Base-by-base conservation (phyloP, 2,113 vertebrate genomes). In the Myrmecophaga tridactyla region DNA sequence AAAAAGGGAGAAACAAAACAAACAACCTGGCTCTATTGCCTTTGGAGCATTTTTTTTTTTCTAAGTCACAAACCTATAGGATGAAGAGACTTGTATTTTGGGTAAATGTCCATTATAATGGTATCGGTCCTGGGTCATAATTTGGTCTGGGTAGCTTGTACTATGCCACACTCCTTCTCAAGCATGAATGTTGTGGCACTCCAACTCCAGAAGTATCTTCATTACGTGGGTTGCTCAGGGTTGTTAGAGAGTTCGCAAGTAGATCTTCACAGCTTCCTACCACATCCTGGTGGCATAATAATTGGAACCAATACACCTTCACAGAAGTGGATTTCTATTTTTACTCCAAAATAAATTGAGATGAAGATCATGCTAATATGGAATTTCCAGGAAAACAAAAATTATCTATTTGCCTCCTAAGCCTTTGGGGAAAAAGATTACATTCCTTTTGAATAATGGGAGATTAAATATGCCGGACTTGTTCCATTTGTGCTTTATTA, bases 391-490 rank as follows among this genome's bases (percentile, higher is more conserved):
- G 70, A 89, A 82, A 65, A 53, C 10, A 70, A 63, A 95, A 92
- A 78, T 92, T 92, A 80, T 65, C 84, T 92, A 65, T 78, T 95
- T 92, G 92, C 94, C 39, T 96, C 81, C 87, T 94, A 93, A 90
- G 51, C 60, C 88, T 94, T 92, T 75, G 18, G 76, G 67, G 80
- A 10, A 15, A 25, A 21, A 63, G 88, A 92, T 96, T 96, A 77
- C 92, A 86, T 93, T 93, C 29, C 36, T 34, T 90, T 95, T 97
- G 90, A 96, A 89, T 95, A 97, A 90, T 77, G 60, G 46, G 69
- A 92, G 88, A 95, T 90, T 88, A 88, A 93, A 90, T 72, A 29
- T 96, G 94, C 95, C 72, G 76, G 25, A 20, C 21, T 80, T 94
- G 23, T 94, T 92, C 90, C 27, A 1, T 89, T 96, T 95, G 82